Conservation (phyloP, 2,113 vertebrate species). For the Hydropotes inermis region DNA sequence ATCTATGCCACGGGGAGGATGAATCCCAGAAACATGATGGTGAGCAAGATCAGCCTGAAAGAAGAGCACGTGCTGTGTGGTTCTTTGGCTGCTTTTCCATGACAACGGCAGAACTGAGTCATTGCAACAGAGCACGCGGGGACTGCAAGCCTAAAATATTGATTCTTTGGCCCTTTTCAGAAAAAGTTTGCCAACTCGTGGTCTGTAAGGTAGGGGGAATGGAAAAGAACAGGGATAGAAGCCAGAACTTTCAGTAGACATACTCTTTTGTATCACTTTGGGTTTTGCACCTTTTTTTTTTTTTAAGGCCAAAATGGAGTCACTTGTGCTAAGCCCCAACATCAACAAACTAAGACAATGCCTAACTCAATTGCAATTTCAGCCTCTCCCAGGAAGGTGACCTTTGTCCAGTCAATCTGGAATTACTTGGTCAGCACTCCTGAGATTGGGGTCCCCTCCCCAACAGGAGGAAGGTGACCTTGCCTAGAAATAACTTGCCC, state of each 20-base stretch:
- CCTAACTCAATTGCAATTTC: background rate
- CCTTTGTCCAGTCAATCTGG: background rate
- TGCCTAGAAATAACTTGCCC: background rate
- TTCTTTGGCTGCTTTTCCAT: background rate
- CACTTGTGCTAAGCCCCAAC: background rate
- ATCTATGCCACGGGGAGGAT: background rate
- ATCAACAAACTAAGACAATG: background rate
- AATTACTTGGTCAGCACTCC: background rate
- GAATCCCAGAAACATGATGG: background rate
- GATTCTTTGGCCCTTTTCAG: background rate
- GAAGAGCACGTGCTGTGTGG: accelerated
- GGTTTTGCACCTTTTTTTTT: background rate
- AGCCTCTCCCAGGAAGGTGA: background rate
- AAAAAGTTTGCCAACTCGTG: background rate
- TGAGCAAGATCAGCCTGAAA: background rate
- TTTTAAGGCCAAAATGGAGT: background rate
- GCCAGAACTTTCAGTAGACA: background rate
- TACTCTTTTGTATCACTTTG: background rate
- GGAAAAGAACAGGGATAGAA: background rate
- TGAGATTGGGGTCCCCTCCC: background rate
- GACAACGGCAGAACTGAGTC: background rate
- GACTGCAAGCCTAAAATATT: background rate
- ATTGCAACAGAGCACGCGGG: background rate
- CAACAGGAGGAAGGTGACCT: background rate
- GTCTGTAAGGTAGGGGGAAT: background rate